Base-by-base conservation (phyloP, 2,113 vertebrate genomes). In the Blennius ocellaris region DNA sequence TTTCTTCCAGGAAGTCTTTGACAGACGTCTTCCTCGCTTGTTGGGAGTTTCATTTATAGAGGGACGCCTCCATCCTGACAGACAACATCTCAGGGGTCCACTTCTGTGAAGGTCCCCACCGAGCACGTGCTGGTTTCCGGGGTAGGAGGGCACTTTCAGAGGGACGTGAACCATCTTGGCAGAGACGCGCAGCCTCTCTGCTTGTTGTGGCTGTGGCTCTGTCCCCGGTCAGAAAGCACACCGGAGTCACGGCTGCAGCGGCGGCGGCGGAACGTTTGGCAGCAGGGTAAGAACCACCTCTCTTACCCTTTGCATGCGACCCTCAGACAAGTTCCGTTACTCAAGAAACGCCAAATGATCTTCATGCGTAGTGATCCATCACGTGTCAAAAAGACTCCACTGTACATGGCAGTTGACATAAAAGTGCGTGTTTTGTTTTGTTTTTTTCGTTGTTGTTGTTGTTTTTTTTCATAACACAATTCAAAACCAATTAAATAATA, bases 121-220 rank as follows among this genome's bases (percentile, higher is more conserved):
- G 5, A 6, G 9, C 2, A 9, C 4, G 12, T 5, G 59, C 0
- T 50, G 16, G 64, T 73, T 89, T 88, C 84, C 82, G 76, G 73
- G 48, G 37, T 61, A 7, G 39, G 45, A 30, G 45, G 2, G 4
- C n/a, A 0, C 12, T 43, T 43, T n/a, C 10, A 41, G 17, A 0
- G 41, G 53, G 74, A 10, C 1, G 60, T 6, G 73, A 83, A 81
- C 75, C 53, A 81, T 90, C 87, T 87, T 87, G 88, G 50, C 78
- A 17, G 16, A 8, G 66, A 56, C 7, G 51, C 73, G 45, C 58
- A 1, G 61, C 3, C 8, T 84, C 77, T 89, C 72, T 43, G 78
- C 74, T 47, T 2, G 75, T 47, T 51, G 5, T 11, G 38, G 45
- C 61, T 1, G 73, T 30, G 21, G 4, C 50, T 11, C 71, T 44